Evolutionary conservation across 2,888 invertebrate genomes (phyloP).

Genomic region (Cremastobaeus sp.): DNA sequence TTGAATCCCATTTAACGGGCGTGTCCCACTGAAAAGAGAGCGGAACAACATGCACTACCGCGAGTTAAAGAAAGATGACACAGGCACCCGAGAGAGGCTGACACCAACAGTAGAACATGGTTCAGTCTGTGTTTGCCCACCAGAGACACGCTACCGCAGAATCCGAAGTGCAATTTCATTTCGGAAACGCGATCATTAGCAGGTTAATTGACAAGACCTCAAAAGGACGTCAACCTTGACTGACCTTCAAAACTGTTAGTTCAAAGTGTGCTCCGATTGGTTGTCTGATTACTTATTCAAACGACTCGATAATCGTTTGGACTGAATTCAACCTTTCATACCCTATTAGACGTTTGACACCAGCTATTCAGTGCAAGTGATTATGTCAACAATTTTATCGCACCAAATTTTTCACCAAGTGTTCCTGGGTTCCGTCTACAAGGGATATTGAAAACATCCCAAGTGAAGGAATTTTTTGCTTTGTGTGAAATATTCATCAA

Average conservation of each 20-base stretch:
- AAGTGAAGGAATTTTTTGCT: too few relatives aligned
- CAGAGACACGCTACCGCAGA: conserved; percentile 71
- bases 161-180: conserved; percentile 42
- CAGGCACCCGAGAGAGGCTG: conserved; percentile 68
- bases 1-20: conserved; percentile 65
- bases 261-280: conserved; percentile 15
- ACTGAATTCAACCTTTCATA: too few relatives aligned
- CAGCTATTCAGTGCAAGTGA: too few relatives aligned
- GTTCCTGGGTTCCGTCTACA: too few relatives aligned
- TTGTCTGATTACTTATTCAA: conserved; percentile 9
- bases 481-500: too few relatives aligned
- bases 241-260: conserved; percentile 26
- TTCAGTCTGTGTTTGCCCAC: conserved; percentile 78
- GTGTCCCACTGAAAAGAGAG: conserved; percentile 53
- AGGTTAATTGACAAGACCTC: conserved; percentile 26
- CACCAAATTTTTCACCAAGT: too few relatives aligned
- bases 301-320: too few relatives aligned
- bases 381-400: too few relatives aligned
- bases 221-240: conserved; percentile 42
- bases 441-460: too few relatives aligned
- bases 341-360: background rate
- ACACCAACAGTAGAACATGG: conserved; percentile 71
- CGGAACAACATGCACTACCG: conserved; percentile 39
- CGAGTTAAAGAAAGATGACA: conserved; percentile 69
- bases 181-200: conserved; percentile 51